Evolutionary conservation across 2,113 vertebrate genomes (phyloP).

Genomic region (Capreolus pygargus): DNA sequence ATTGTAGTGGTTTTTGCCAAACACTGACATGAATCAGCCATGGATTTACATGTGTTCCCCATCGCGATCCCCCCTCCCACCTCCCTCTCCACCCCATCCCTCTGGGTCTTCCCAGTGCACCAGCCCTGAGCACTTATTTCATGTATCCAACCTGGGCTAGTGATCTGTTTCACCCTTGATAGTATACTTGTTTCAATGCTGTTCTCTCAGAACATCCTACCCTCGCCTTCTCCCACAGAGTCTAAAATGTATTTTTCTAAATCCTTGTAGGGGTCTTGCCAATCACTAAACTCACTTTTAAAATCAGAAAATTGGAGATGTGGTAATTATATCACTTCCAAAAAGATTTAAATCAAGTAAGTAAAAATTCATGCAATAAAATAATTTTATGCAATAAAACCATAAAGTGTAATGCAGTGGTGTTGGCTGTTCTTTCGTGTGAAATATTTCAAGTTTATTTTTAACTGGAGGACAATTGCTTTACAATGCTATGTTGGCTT

Average conservation of each 20-base stretch:
- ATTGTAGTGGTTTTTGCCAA: too few relatives aligned
- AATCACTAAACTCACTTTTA: background rate
- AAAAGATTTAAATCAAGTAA: background rate
- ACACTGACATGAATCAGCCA: too few relatives aligned
- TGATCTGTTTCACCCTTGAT: too few relatives aligned
- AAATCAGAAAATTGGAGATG: background rate
- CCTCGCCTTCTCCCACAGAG: too few relatives aligned
- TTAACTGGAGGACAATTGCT: background rate
- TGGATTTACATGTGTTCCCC: too few relatives aligned
- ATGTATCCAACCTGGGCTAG: too few relatives aligned
- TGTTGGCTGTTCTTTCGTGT: background rate
- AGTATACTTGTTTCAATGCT: too few relatives aligned
- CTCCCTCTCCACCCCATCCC: too few relatives aligned
- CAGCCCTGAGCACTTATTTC: too few relatives aligned
- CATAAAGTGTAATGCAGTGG: background rate
- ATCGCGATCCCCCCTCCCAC: too few relatives aligned
- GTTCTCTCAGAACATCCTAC: too few relatives aligned
- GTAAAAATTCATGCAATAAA: background rate
- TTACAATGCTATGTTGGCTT: background rate
- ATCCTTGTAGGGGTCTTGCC: background rate
- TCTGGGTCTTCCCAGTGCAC: too few relatives aligned
- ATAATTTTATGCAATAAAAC: background rate
- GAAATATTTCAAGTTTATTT: background rate
- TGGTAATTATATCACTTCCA: background rate
- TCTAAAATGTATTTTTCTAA: background rate